Percentiles rank a stretch among this genome's conserved stretches.
These are phyloP conservation scores for Xylocopa sonorina DNA, from an alignment of 1,140 invertebrate species.

Conservation along the genomic window DNA sequence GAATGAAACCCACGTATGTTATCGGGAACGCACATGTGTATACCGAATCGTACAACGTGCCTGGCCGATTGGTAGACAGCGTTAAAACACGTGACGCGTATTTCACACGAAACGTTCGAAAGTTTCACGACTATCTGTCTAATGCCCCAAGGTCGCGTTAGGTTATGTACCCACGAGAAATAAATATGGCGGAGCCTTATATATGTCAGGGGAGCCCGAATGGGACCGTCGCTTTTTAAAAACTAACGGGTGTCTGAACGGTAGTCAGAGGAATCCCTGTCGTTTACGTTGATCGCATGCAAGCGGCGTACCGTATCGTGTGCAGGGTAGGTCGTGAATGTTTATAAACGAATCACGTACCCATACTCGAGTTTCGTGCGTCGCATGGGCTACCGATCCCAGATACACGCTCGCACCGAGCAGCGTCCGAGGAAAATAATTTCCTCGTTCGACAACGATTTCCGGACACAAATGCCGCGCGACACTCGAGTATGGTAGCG, in stretches of 20 bases:
- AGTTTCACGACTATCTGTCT: background rate
- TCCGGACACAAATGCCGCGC: background rate
- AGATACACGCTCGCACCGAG: background rate
- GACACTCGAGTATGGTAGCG: background rate
- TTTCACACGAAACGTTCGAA: background rate
- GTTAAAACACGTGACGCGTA: background rate
- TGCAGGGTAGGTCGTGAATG: slow-evolving; percentile 51
- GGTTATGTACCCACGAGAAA: slow-evolving; percentile 17
- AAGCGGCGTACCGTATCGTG: slow-evolving; percentile 11
- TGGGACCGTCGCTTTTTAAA: background rate
- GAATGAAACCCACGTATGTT: background rate
- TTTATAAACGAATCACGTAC: slow-evolving; percentile 49
- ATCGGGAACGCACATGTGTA: background rate
- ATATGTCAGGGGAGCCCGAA: background rate
- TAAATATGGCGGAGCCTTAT: slow-evolving; percentile 27
- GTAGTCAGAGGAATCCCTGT: background rate
- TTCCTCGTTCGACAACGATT: background rate
- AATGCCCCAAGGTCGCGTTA: slow-evolving; percentile 12
- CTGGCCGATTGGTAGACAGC: background rate
- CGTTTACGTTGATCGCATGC: slow-evolving; percentile 10
- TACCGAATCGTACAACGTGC: background rate
- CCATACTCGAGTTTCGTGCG: background rate
- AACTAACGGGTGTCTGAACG: background rate
- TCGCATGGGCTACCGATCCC: background rate
- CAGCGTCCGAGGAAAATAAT: too few species aligned